Percentiles rank a stretch among this genome's conserved stretches.
Evolutionary conservation across 2,797 vertebrate species (phyloP).

Genomic region (Urophycis tenuis): DNA sequence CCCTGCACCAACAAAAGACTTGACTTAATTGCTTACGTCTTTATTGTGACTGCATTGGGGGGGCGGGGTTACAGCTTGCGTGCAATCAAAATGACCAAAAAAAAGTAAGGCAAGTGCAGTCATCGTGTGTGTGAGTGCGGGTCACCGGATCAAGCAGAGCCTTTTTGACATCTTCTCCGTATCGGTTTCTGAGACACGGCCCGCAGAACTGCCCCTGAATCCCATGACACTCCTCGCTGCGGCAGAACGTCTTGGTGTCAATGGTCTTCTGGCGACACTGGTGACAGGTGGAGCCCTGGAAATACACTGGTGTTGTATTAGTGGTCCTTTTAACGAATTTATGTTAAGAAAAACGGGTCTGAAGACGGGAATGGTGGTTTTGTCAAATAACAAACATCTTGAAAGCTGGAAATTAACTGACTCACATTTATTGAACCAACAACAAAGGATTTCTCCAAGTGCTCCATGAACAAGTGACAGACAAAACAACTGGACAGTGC

Average conservation of each 20-base stretch:
- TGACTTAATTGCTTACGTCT: not conserved
- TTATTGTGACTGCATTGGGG: not conserved
- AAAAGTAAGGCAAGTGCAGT: not conserved
- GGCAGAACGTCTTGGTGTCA: slow-evolving; percentile 74
- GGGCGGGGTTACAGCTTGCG: not conserved
- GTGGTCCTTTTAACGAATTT: not conserved
- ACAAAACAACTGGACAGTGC: not conserved
- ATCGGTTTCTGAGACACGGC: slow-evolving; percentile 74
- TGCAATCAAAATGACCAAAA: not conserved
- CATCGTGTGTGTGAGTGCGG: not conserved
- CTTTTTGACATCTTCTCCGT: slow-evolving; percentile 70
- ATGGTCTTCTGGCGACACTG: slow-evolving; percentile 76
- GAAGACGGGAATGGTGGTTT: too few species aligned
- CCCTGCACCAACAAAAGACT: slow-evolving; percentile 40
- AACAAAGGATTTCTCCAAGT: not conserved
- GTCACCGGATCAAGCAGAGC: slow-evolving; percentile 71
- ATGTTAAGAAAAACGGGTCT: too few species aligned
- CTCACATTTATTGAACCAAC: not conserved
- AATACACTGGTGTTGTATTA: not conserved
- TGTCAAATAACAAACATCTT: too few species aligned
- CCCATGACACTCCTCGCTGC: slow-evolving; percentile 64
- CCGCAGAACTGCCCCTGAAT: slow-evolving; percentile 76
- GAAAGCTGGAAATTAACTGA: not conserved
- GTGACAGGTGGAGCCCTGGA: slow-evolving; percentile 73
- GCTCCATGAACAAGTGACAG: not conserved